Base-by-base conservation (phyloP, 2,888 invertebrate species). In the Trichopoda pennipes region DNA sequence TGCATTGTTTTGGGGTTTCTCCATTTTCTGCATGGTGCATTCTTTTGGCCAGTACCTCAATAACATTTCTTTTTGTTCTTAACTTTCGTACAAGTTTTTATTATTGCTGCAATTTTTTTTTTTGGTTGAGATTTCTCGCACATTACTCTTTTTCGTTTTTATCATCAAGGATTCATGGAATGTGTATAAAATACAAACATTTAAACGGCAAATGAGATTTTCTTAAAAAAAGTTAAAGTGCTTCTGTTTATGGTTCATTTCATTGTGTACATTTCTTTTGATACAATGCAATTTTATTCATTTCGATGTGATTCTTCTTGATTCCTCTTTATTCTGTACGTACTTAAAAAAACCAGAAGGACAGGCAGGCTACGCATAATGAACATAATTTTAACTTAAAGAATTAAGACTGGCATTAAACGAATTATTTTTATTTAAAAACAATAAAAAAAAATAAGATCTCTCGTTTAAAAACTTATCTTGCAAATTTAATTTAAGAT, bases 181-280 rank as follows among this genome's bases (percentile, higher is more conserved):
- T 53, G 32, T 8, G 1, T 21, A 44, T 44, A 51, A 66, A 51
- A 78, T 42, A 49, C 60, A 69, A 56, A 42, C 51, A 66, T 73
- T 58, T 64, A 72, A 66, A 73, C 53, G 55, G 47, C 53, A 73
- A 60, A 73, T 73, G 23, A 53, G 53, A 60, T 70, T 77, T 70
- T 12, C 63, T 63, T 77, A 28, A 38, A 32, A 35, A 28, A 60
- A 51, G 58, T 64, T 64, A 73, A 73, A 38, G 58, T 60, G 17
- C 53, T 53, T 21, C 38, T 42, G 21, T 76, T 60, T 61, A 60
- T 53, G 76, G 69, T 61, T 35, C 3, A 60, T 35, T 76, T 76
- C 53, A 76, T 61, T 66, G 12, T 38, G 38, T 38, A 28, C 21
- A 53, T 44, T 21, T 38, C 38, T 66, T 66, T 35, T 44, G 53